These are phyloP conservation scores for Chanos chanos DNA, from an alignment of 2,797 vertebrate species.

Conservation along the genomic window DNA sequence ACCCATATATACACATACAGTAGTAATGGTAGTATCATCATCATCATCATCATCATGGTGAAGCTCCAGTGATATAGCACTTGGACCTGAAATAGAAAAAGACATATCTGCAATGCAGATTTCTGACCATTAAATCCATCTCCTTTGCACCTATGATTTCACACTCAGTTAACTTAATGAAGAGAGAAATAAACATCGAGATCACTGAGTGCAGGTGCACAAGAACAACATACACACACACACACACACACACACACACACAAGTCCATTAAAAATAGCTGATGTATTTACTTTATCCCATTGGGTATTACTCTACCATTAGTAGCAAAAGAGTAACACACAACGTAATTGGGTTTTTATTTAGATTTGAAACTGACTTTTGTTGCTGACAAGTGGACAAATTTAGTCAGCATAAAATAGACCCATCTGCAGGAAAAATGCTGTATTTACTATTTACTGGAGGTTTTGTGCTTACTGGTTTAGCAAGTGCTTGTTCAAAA, in stretches of 20 bases:
- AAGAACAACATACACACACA: not conserved
- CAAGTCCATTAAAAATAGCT: not conserved
- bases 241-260: not conserved
- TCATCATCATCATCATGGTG: no score
- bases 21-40: no score
- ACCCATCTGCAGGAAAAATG: not conserved
- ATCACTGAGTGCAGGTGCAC: not conserved
- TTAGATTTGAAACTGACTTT: not conserved
- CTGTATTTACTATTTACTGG: conserved; percentile 10
- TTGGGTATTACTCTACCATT: not conserved
- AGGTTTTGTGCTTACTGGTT: conserved; percentile 1
- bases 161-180: not conserved
- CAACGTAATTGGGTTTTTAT: no score
- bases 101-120: no score
- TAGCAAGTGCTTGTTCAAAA: conserved; percentile 18
- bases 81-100: no score
- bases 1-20: no score
- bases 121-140: no score
- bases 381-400: not conserved
- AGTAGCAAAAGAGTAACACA: no score
- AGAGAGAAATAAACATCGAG: not conserved
- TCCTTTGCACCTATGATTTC: no score
- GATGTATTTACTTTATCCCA: not conserved
- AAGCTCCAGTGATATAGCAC: no score
- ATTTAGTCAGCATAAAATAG: conserved; percentile 22